Evolutionary conservation across 2,797 vertebrate species (phyloP).

Genomic region (Pteronotus mesoamericanus): DNA sequence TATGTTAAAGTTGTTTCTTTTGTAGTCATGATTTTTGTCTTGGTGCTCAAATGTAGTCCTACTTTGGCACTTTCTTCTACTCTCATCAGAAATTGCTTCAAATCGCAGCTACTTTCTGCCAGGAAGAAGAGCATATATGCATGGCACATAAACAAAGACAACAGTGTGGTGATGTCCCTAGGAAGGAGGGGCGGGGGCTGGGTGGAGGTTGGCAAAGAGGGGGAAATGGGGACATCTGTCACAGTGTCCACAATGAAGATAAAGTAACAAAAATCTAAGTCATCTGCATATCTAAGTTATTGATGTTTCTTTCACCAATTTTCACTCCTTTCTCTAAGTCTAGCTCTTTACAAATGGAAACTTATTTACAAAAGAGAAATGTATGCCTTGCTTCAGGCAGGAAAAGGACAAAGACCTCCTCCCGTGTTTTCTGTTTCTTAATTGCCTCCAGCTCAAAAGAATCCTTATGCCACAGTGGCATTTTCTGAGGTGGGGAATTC

Average conservation of each 20-base stretch:
- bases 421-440: background rate
- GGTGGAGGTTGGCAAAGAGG: background rate
- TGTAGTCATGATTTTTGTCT: background rate
- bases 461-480: background rate
- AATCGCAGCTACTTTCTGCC: background rate
- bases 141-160: background rate
- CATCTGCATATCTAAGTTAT: background rate
- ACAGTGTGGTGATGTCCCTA: background rate
- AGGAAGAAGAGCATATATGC: background rate
- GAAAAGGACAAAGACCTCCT: background rate
- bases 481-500: background rate
- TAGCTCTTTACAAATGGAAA: background rate
- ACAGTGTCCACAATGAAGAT: background rate
- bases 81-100: background rate
- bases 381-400: background rate
- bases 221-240: background rate
- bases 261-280: background rate
- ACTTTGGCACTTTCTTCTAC: background rate
- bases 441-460: constrained; percentile 10
- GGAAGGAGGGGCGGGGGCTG: too few relatives aligned
- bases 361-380: background rate
- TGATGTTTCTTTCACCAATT: background rate
- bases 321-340: background rate
- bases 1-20: background rate
- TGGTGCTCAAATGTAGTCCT: background rate